Evolutionary conservation across 2,113 vertebrate genomes (phyloP).

Genomic region (Peromyscus maniculatus): DNA sequence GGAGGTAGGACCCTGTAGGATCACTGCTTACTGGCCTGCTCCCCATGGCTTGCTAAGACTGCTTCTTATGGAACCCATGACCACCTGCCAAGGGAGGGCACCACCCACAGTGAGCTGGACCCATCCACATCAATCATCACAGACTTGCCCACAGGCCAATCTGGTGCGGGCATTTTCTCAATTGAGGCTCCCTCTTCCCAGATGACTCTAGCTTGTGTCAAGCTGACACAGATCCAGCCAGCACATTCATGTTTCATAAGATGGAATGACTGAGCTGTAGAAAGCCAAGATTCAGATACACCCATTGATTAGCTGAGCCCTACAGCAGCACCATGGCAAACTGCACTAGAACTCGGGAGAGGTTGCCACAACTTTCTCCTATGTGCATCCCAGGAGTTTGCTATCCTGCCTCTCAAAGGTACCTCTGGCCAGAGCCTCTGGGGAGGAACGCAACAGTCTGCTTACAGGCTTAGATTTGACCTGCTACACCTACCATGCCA

Average conservation of each 20-base stretch:
- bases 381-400: neutral
- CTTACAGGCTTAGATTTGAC: neutral
- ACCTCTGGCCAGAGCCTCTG: neutral
- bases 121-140: neutral
- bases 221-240: neutral
- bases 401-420: neutral
- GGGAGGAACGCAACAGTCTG: neutral
- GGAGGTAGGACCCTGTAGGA: neutral
- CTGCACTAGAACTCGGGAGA: neutral
- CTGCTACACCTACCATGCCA: neutral
- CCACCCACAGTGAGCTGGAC: neutral
- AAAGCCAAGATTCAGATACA: slow-evolving; percentile 19
- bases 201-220: neutral
- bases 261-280: slow-evolving; percentile 22
- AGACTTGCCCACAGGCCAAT: neutral
- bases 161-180: neutral
- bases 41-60: neutral
- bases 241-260: slow-evolving; percentile 1
- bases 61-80: neutral
- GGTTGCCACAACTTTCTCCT: neutral
- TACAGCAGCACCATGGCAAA: neutral
- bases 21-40: neutral
- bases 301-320: neutral
- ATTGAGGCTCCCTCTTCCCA: neutral
- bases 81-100: neutral